These are phyloP conservation scores for Ploceus nigricollis DNA, from an alignment of 2,113 vertebrate genomes.

Conservation along the genomic window DNA sequence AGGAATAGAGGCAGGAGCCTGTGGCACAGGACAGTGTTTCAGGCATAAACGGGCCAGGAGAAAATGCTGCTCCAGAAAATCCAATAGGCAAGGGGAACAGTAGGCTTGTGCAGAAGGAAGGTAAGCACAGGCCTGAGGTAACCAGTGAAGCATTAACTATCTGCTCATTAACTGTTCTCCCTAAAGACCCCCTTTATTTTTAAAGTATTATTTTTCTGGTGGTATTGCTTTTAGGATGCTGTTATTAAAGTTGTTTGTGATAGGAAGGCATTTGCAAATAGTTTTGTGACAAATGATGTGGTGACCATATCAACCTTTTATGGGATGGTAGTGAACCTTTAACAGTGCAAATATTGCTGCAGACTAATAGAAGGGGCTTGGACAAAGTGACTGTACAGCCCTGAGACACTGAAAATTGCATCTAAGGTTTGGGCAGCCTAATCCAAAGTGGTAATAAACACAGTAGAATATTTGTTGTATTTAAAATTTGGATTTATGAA, in stretches of 20 bases:
- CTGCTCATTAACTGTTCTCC: not conserved
- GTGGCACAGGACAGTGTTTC: not conserved
- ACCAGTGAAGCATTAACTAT: too few species aligned
- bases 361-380: not conserved
- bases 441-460: not conserved
- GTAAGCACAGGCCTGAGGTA: not conserved
- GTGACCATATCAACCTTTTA: not conserved
- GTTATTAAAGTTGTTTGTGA: not conserved
- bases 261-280: not conserved
- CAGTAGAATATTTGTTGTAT: not conserved
- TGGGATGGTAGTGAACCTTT: not conserved
- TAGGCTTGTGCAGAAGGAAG: rapidly evolving
- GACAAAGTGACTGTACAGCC: not conserved
- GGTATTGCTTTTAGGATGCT: not conserved
- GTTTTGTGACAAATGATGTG: not conserved
- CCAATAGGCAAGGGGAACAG: not conserved
- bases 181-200: not conserved
- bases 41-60: rapidly evolving
- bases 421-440: not conserved
- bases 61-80: not conserved
- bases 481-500: not conserved
- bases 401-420: not conserved
- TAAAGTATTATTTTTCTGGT: not conserved
- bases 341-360: not conserved
- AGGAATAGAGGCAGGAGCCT: not conserved